A percentile compares a stretch with the other conserved stretches of the same genome.
Conservation (phyloP, 2,888 invertebrate genomes). For the Spicauda simplicius region DNA sequence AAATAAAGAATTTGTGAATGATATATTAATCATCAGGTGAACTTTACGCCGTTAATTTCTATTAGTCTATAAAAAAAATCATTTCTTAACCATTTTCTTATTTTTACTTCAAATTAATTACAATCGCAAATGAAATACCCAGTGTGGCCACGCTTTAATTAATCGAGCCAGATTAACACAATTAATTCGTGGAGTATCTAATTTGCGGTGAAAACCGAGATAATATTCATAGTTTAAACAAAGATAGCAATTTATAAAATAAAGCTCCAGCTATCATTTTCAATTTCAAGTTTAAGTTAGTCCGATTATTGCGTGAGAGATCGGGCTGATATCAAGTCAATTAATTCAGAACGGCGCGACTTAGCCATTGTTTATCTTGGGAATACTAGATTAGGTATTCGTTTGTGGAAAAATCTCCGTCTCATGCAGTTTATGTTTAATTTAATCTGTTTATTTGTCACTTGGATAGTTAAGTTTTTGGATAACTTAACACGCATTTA, state of each 20-base stretch:
- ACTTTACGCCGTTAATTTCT: too few relatives aligned
- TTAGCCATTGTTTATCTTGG: constrained; percentile 46
- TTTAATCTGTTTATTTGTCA: constrained; percentile 24
- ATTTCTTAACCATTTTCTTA: too few relatives aligned
- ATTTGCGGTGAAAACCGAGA: neutral
- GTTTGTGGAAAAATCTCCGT: constrained; percentile 41
- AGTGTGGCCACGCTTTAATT: neutral
- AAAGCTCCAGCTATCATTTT: constrained; percentile 27
- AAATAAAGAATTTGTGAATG: too few relatives aligned
- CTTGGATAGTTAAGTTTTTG: neutral
- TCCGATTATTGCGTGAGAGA: constrained; percentile 39
- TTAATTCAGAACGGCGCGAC: constrained; percentile 49
- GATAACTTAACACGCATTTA: neutral
- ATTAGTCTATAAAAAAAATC: too few relatives aligned
- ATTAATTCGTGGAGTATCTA: neutral
- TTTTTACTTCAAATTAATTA: too few relatives aligned
- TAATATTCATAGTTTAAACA: neutral
- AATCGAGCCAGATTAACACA: neutral
- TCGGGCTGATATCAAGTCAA: constrained; percentile 47
- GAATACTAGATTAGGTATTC: constrained; percentile 44
- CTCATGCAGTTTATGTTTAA: constrained; percentile 40
- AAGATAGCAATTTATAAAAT: constrained; percentile 5
- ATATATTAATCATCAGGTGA: too few relatives aligned
- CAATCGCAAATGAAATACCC: too few relatives aligned
- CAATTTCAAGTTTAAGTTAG: constrained; percentile 28